phyloP scores from a whole-genome alignment of 2,797 vertebrate genomes.

The Adelosebastes latens region DNA sequence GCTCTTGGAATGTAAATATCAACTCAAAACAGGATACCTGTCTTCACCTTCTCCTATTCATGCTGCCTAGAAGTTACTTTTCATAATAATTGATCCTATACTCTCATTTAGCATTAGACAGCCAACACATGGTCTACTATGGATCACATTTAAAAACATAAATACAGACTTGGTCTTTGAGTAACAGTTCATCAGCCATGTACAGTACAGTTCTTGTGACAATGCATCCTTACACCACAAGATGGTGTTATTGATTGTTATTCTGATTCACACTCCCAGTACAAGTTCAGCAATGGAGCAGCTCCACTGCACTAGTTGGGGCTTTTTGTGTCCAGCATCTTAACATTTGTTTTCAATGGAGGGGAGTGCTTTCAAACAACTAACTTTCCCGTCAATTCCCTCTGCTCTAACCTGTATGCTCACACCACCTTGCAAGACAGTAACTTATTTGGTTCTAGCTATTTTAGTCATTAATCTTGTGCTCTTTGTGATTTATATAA shows the following conservation, averaged over 20 bases:
- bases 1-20: neutral
- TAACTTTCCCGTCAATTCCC: neutral
- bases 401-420: neutral
- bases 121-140: neutral
- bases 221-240: slow-evolving; percentile 37
- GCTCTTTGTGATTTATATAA: neutral
- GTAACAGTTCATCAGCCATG: neutral
- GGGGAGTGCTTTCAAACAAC: neutral
- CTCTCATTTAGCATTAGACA: neutral
- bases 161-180: neutral
- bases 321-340: neutral
- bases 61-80: neutral
- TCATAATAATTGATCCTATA: neutral
- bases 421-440: neutral
- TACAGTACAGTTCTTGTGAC: neutral
- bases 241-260: slow-evolving; percentile 36
- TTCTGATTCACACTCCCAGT: neutral
- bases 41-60: neutral
- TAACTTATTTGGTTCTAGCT: neutral
- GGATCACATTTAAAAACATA: neutral
- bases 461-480: neutral
- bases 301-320: neutral
- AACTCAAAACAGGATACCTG: neutral
- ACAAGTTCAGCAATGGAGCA: neutral
- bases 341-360: neutral